Evolutionary conservation across 92 coral and sea anemone species (phyloP).

Genomic region (Isaurus tuberculatus): DNA sequence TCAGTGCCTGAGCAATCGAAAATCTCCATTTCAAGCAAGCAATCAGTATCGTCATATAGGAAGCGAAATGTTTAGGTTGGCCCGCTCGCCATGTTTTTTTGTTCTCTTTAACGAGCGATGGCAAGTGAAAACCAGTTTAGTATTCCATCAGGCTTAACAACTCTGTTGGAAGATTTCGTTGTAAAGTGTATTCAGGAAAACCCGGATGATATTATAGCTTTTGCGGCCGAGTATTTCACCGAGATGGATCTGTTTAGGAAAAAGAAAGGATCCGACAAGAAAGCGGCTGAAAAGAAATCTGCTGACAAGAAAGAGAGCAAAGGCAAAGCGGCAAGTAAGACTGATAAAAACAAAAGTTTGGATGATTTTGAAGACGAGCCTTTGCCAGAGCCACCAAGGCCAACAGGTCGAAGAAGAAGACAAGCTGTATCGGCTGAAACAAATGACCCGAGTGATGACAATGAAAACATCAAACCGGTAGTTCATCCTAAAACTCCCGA

Average conservation of each 20-base stretch:
- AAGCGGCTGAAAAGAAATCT: conserved; percentile 58
- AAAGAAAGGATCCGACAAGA: conserved; percentile 42
- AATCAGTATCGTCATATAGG: not conserved
- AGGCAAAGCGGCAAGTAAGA: conserved; percentile 53
- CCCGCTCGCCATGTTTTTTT: conserved; percentile 24
- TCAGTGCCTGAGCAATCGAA: conserved; percentile 14
- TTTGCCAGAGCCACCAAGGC: conserved; percentile 79
- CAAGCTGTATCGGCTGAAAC: conserved; percentile 98
- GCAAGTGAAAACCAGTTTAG: conserved; percentile 71
- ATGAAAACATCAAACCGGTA: conserved; percentile 69
- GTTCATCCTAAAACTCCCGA: conserved; percentile 91
- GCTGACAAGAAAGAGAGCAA: conserved; percentile 77
- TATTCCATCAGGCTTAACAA: conserved; percentile 93
- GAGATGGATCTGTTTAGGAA: conserved; percentile 74
- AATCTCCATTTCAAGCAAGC: conserved; percentile 21
- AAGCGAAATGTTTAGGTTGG: conserved; percentile 28
- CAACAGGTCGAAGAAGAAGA: conserved; percentile 82
- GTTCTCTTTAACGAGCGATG: conserved; percentile 49
- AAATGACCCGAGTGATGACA: conserved; percentile 87
- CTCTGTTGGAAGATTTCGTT: conserved; percentile 92
- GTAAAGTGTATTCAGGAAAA: conserved; percentile 96
- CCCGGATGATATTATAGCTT: conserved; percentile 92
- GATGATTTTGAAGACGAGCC: conserved; percentile 68
- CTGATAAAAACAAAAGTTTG: conserved; percentile 6
- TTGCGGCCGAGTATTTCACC: conserved; percentile 97